A percentile compares a stretch with the other conserved stretches of the same genome.
phyloP scores from a whole-genome alignment of 2,113 vertebrate species.

The Gavia stellata region DNA sequence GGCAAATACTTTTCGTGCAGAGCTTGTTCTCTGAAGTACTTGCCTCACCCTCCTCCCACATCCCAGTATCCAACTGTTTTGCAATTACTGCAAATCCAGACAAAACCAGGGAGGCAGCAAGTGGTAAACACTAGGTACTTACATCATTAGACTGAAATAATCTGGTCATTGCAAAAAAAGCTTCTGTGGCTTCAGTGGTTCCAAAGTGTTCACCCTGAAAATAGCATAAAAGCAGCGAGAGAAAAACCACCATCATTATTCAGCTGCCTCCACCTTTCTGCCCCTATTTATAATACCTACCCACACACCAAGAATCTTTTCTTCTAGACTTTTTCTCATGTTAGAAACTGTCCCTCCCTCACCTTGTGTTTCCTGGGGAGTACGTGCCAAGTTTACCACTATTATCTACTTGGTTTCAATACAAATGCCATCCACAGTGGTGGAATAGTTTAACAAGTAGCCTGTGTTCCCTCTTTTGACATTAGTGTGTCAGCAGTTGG shows the following conservation, averaged over 20 bases:
- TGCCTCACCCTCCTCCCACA: background rate
- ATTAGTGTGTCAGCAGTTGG: background rate
- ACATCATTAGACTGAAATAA: conserved; percentile 98
- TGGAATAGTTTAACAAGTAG: background rate
- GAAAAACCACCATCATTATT: rapidly evolving
- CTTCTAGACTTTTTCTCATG: background rate
- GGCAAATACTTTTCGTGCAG: background rate
- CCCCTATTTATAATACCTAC: background rate
- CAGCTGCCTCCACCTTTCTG: background rate
- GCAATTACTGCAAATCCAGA: background rate
- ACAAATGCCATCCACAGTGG: rapidly evolving
- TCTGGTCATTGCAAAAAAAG: conserved; percentile 98
- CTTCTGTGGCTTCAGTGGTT: conserved; percentile 94
- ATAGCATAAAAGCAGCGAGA: background rate
- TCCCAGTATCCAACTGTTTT: background rate
- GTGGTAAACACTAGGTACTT: conserved; percentile 37
- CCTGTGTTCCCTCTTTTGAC: background rate
- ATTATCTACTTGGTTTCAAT: background rate
- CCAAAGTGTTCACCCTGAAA: conserved; percentile 93
- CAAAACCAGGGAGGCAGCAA: background rate
- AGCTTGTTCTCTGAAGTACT: background rate
- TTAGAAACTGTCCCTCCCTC: background rate
- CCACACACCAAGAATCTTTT: rapidly evolving
- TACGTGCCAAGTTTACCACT: no score
- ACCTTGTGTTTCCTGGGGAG: background rate